phyloP scores from a whole-genome alignment of 2,888 invertebrate genomes.

The Vandiemenella viatica region DNA sequence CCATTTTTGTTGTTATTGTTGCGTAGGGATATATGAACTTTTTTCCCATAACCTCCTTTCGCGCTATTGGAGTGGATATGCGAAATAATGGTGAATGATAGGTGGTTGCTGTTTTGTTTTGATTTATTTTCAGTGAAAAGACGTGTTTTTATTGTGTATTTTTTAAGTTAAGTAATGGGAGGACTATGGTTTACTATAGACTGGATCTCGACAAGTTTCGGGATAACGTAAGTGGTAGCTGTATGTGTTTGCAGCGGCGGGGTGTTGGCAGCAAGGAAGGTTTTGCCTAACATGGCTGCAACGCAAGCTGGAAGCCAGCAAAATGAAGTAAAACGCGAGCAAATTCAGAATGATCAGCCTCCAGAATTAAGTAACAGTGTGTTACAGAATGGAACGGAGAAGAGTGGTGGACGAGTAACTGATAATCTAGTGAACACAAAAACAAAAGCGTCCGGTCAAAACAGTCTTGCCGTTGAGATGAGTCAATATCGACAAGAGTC shows the following conservation, averaged over 20 bases:
- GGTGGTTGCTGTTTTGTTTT: conserved; percentile 27
- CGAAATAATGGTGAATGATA: conserved; percentile 53
- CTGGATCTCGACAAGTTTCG: conserved; percentile 22
- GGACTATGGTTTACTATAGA: conserved; percentile 18
- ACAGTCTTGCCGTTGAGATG: conserved; percentile 42
- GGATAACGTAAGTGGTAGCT: conserved; percentile 22
- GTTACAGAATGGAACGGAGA: conserved; percentile 65
- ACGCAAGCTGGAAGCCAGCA: conserved; percentile 71
- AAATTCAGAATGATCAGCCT: conserved; percentile 48
- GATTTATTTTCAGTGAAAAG: conserved; percentile 17
- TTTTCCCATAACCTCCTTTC: conserved; percentile 60
- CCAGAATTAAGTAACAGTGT: conserved; percentile 46
- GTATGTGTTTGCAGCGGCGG: conserved; percentile 38
- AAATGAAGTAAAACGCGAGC: conserved; percentile 54
- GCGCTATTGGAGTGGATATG: conserved; percentile 58
- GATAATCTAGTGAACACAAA: conserved; percentile 46
- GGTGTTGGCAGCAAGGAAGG: conserved; percentile 42
- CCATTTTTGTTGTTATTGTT: conserved; percentile 24
- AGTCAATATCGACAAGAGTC: conserved; percentile 54
- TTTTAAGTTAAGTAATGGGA: conserved; percentile 21
- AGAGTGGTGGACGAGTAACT: conserved; percentile 41
- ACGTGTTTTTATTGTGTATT: conserved; percentile 13
- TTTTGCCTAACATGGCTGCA: conserved; percentile 59
- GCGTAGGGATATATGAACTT: conserved; percentile 48
- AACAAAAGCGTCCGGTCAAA: conserved; percentile 41